These are phyloP conservation scores for Sitta carolinensis DNA, from an alignment of 2,797 vertebrate genomes.

Conservation along the genomic window DNA sequence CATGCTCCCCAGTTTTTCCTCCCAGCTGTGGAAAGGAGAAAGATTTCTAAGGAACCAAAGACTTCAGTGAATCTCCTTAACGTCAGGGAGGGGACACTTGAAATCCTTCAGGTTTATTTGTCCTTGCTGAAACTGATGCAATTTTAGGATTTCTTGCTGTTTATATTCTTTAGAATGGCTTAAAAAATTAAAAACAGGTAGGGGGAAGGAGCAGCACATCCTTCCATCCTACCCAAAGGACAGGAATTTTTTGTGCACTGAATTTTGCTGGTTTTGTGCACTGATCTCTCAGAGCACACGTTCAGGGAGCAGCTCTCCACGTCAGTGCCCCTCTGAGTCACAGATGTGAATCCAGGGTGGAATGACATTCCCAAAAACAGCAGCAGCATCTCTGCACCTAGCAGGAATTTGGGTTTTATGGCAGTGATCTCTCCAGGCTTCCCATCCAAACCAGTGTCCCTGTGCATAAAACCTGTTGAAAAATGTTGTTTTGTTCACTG, in stretches of 20 bases:
- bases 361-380: background rate
- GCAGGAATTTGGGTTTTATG: background rate
- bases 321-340: background rate
- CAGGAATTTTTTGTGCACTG: background rate
- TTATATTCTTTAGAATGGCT: background rate
- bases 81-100: background rate
- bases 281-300: background rate
- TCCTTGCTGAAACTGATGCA: background rate
- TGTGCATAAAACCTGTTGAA: background rate
- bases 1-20: background rate
- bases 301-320: background rate
- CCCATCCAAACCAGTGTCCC: rapidly evolving
- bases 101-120: background rate
- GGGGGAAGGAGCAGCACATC: rapidly evolving
- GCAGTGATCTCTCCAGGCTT: background rate
- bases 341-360: background rate
- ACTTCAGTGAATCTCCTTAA: background rate
- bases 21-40: rapidly evolving
- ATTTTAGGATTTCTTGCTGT: background rate
- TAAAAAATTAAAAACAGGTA: background rate
- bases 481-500: background rate
- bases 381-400: background rate
- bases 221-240: background rate
- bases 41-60: background rate
- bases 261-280: background rate